A percentile compares a stretch with the other conserved stretches of the same genome.
These are phyloP conservation scores for Aphelenchoides fujianensis DNA, from an alignment of 1,140 invertebrate genomes.

Conservation along the genomic window DNA sequence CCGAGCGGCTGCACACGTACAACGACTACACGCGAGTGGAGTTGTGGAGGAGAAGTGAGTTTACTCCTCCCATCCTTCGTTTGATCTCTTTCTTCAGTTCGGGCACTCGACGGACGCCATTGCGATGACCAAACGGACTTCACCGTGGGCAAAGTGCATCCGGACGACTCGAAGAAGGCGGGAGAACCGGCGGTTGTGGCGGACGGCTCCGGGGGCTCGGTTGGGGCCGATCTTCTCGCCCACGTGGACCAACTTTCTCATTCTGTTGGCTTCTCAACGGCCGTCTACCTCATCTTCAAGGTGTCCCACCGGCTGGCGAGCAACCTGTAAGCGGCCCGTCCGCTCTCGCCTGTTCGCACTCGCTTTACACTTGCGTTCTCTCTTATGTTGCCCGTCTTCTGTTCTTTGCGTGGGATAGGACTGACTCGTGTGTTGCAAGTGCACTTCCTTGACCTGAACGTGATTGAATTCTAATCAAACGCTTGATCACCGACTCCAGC, in stretches of 20 bases:
- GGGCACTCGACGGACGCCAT: slow-evolving; percentile 92
- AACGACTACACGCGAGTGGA: no score
- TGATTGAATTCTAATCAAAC: background rate
- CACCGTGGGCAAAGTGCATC: slow-evolving; percentile 81
- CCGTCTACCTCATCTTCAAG: slow-evolving; percentile 54
- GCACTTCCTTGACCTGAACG: background rate
- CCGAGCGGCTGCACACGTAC: no score
- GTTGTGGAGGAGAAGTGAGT: no score
- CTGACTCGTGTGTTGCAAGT: background rate
- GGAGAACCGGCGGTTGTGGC: background rate
- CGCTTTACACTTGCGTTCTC: background rate
- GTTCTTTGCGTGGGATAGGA: background rate
- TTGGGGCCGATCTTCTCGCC: slow-evolving; percentile 49
- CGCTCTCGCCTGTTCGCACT: background rate
- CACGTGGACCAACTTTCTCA: slow-evolving; percentile 60
- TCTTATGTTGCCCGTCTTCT: no score
- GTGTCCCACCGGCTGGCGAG: slow-evolving; percentile 9
- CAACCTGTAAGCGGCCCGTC: background rate
- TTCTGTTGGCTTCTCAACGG: slow-evolving; percentile 55
- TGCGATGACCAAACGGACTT: slow-evolving; percentile 85
- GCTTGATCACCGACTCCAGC: background rate
- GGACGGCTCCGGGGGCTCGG: slow-evolving; percentile 5
- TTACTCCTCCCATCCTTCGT: no score
- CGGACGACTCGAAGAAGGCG: slow-evolving; percentile 63
- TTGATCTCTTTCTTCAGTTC: no score